Base-by-base conservation (phyloP, 2,113 vertebrate genomes). In the Tachuris rubrigastra region DNA sequence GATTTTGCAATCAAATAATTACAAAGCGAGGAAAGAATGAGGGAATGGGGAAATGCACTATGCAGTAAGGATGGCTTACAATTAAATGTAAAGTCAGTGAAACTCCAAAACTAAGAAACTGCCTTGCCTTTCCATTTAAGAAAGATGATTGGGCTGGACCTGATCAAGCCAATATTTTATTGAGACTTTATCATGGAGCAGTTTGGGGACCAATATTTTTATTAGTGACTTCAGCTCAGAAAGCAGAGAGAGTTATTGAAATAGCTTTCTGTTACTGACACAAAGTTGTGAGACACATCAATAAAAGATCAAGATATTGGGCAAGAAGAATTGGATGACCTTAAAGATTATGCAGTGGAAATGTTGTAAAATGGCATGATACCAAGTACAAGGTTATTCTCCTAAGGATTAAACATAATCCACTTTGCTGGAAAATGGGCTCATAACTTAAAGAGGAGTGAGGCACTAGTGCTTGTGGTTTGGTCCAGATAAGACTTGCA, bases 371-470 rank as follows among this genome's bases (percentile, higher is more conserved):
- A 75, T 72, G 33, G 77, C 87, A 68, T 22, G 16, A n/a, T 71
- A 95, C 53, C 25, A 85, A 87, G 37, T 65, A 63, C 71, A 76
- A 94, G 49, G 65, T 93, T 79, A 82, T 89, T 78, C 82, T 63
- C 71, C 49, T 59, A 82, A 78, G 41, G 73, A 91, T 94, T 93
- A 72, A 91, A 50, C 25, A 46, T 87, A 89, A 96, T 85, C 78
- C 21, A 14, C 71, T 96, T 87, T 79, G 66, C 58, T 79, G 20
- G 72, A 85, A 85, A 93, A 49, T 75, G 49, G 62, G 27, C n/a
- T 89, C 47, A 24, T 89, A 84, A 67, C 6, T 85, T 87, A 74
- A 46, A 86, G 39, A 67, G 30, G 31, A 85, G 5, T 28, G 30
- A 75, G 16, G 39, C 52, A 65, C 23, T 74, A 25, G 30, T 74